Conservation (phyloP, 2,113 vertebrate species). For the Meriones unguiculatus region DNA sequence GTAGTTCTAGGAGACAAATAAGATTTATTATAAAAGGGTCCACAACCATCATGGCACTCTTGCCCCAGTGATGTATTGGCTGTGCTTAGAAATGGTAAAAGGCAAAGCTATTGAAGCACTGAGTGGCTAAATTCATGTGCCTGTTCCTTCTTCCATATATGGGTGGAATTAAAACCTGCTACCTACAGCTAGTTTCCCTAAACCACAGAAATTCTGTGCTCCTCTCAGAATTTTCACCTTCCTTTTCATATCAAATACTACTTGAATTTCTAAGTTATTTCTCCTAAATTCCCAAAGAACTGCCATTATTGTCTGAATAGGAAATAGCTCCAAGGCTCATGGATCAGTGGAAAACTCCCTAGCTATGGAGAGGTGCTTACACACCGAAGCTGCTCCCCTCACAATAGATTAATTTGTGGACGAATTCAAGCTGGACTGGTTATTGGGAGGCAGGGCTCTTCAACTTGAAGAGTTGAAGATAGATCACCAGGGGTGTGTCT, state of each 20-base stretch:
- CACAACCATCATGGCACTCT: background rate
- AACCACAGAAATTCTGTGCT: background rate
- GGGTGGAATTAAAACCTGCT: background rate
- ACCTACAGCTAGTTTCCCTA: background rate
- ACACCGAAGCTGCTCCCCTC: background rate
- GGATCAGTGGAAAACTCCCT: too few species aligned
- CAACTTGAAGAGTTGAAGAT: too few species aligned
- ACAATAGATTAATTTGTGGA: background rate
- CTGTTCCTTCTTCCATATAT: background rate
- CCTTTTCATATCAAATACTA: background rate
- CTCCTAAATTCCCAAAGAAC: background rate
- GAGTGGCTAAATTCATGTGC: background rate
- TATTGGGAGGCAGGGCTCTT: background rate
- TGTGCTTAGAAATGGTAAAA: background rate
- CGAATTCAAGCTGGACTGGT: background rate
- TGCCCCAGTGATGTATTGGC: background rate
- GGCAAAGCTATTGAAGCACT: background rate
- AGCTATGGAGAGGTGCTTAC: background rate
- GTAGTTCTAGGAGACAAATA: background rate
- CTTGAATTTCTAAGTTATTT: constrained; percentile 1
- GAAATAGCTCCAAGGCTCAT: background rate
- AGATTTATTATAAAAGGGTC: background rate
- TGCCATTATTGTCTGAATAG: background rate
- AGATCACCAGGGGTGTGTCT: too few species aligned
- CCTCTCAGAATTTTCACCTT: background rate